A percentile compares a stretch with the other conserved stretches of the same genome.
phyloP scores from a whole-genome alignment of 2,113 vertebrate genomes.

The Larimichthys crocea region DNA sequence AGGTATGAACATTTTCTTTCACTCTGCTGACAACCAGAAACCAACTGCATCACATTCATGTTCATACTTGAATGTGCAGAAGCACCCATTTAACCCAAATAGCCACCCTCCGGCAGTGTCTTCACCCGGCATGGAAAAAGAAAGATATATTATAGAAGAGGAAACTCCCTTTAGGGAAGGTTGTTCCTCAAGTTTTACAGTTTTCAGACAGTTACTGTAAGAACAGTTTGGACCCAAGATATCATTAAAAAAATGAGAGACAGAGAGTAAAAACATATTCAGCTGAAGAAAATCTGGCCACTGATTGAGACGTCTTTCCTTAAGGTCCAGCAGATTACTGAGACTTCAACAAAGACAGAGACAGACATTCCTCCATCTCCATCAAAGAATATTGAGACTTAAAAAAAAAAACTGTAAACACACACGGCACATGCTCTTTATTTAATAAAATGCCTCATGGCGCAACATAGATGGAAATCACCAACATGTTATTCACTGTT shows the following conservation, averaged over 20 bases:
- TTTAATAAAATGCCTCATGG: constrained; percentile 54
- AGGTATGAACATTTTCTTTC: constrained; percentile 16
- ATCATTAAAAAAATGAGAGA: not conserved
- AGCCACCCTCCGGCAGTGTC: constrained; percentile 14
- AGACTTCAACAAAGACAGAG: constrained; percentile 90
- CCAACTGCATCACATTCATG: constrained; percentile 48
- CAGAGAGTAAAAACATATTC: not conserved
- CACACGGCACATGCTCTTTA: constrained; percentile 24
- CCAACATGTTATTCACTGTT: constrained; percentile 60
- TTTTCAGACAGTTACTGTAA: not conserved
- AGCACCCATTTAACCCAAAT: constrained; percentile 40
- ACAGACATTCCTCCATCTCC: constrained; percentile 82
- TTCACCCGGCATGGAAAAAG: constrained; percentile 8
- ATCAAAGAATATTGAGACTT: constrained; percentile 80
- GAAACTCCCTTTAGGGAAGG: constrained; percentile 38
- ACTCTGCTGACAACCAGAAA: constrained; percentile 25
- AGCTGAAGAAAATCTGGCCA: not conserved
- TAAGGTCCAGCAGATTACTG: constrained; percentile 88
- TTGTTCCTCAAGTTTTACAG: not conserved
- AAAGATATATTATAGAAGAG: not conserved
- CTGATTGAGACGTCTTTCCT: not conserved
- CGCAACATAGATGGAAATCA: constrained; percentile 56
- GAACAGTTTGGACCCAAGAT: not conserved
- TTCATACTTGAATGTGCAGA: constrained; percentile 61
- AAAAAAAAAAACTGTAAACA: constrained; percentile 2